Conservation (phyloP, 2,888 invertebrate species). For the Nasonia oneida region DNA sequence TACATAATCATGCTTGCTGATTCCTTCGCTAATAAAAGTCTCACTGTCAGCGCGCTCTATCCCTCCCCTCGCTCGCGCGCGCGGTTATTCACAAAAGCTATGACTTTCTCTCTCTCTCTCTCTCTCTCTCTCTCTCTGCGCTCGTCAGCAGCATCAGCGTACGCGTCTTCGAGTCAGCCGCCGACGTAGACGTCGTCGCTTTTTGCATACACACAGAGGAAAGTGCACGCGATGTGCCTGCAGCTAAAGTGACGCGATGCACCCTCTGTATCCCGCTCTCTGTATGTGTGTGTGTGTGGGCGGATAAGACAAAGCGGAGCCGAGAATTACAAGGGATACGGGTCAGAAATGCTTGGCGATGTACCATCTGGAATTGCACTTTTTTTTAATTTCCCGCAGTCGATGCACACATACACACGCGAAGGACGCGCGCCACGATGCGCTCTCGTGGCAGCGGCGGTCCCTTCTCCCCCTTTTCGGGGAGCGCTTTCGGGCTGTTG, state of each 20-base stretch:
- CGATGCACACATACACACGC: conserved; percentile 18
- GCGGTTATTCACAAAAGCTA: conserved; percentile 62
- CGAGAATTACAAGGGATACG: conserved; percentile 73
- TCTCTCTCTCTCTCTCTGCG: conserved; percentile 51
- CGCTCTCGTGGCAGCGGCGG: conserved; percentile 19
- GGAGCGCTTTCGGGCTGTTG: conserved; percentile 46
- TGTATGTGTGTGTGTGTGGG: conserved; percentile 43
- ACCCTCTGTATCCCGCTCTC: conserved; percentile 60
- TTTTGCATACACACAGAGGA: conserved; percentile 55
- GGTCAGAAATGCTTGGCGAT: conserved; percentile 77
- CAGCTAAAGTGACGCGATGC: conserved; percentile 67
- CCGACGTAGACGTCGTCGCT: conserved; percentile 28
- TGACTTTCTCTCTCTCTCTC: conserved; percentile 61
- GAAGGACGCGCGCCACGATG: conserved; percentile 23
- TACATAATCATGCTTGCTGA: conserved; percentile 79
- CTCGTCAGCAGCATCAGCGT: conserved; percentile 19
- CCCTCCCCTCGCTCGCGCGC: conserved; percentile 50
- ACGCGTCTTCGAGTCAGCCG: conserved; percentile 49
- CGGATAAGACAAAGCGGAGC: conserved; percentile 71
- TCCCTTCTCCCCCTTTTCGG: conserved; percentile 29
- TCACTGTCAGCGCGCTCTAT: conserved; percentile 65
- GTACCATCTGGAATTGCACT: conserved; percentile 76
- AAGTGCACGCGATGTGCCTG: conserved; percentile 66
- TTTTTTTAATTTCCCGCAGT: conserved; percentile 72
- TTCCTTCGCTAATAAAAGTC: conserved; percentile 79